Evolutionary conservation across 2,888 invertebrate genomes (phyloP).

Genomic region (Mechanitis messenoides): DNA sequence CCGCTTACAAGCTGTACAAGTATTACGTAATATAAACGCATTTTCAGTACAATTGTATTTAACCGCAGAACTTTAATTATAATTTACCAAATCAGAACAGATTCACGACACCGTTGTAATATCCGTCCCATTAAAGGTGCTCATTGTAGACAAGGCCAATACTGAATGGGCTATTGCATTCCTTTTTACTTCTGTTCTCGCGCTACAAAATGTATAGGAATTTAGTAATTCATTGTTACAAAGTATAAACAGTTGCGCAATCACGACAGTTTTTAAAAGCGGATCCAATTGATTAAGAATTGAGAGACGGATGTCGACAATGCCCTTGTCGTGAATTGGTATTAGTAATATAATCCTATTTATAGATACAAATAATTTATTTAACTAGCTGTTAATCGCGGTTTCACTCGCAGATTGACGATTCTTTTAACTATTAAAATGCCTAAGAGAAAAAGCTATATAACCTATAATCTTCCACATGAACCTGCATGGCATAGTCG

Average conservation of each 20-base stretch:
- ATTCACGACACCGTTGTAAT: constrained; percentile 55
- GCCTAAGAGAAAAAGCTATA: too few relatives aligned
- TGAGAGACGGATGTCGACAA: constrained; percentile 60
- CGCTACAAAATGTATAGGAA: constrained; percentile 37
- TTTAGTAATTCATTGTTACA: constrained; percentile 54
- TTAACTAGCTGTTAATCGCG: too few relatives aligned
- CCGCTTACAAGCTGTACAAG: too few relatives aligned
- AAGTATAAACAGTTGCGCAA: constrained; percentile 48
- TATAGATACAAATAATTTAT: too few relatives aligned
- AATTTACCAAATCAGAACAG: constrained; percentile 42
- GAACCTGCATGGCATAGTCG: too few relatives aligned
- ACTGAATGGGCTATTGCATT: constrained; percentile 66
- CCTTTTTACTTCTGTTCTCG: constrained; percentile 45
- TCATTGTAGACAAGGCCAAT: constrained; percentile 59
- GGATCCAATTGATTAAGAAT: constrained; percentile 65
- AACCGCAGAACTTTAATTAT: constrained; percentile 50
- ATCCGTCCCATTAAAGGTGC: constrained; percentile 65
- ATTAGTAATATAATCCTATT: constrained; percentile 3
- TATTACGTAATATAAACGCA: too few relatives aligned
- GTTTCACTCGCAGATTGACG: too few relatives aligned
- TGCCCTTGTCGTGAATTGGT: constrained; percentile 52
- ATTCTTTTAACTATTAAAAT: too few relatives aligned
- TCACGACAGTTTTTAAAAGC: constrained; percentile 61
- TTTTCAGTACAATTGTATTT: constrained; percentile 12
- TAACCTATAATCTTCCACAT: too few relatives aligned